A percentile compares a stretch with the other conserved stretches of the same genome.
These are phyloP conservation scores for Oenanthe oenanthe DNA, from an alignment of 2,113 vertebrate species.

Conservation along the genomic window DNA sequence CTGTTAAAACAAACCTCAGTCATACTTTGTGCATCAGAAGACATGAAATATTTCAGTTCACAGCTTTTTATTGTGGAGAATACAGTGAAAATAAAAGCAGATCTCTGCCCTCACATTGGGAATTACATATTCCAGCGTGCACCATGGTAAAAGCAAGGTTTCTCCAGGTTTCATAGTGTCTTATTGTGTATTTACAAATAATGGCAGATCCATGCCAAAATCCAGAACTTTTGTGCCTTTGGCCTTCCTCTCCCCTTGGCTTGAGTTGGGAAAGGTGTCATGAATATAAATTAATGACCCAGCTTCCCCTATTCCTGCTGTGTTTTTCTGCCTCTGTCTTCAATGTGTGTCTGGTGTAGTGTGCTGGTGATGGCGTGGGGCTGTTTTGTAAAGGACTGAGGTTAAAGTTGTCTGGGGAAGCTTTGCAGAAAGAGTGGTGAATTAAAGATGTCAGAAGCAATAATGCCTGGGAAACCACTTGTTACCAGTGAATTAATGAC, in stretches of 20 bases:
- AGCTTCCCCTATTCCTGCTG: neutral
- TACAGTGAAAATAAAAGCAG: neutral
- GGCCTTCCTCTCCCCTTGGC: neutral
- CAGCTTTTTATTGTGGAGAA: neutral
- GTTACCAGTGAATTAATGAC: conserved; percentile 68
- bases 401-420: conserved; percentile 30
- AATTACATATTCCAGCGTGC: neutral
- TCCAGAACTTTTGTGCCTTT: neutral
- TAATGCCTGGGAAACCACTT: conserved; percentile 66
- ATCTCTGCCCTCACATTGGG: neutral
- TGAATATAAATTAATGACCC: neutral
- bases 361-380: neutral
- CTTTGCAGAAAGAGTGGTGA: conserved; percentile 14
- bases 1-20: conserved; percentile 43
- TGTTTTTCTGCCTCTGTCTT: neutral
- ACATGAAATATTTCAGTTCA: neutral
- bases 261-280: neutral
- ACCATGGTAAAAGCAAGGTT: neutral
- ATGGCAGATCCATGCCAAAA: neutral
- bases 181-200: neutral
- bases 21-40: neutral
- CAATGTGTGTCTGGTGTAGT: neutral
- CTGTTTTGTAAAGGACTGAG: neutral
- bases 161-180: neutral
- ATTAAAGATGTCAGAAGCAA: conserved; percentile 54